Evolutionary conservation across 2,797 vertebrate genomes (phyloP).

Genomic region (Macroramphosus scolopax): DNA sequence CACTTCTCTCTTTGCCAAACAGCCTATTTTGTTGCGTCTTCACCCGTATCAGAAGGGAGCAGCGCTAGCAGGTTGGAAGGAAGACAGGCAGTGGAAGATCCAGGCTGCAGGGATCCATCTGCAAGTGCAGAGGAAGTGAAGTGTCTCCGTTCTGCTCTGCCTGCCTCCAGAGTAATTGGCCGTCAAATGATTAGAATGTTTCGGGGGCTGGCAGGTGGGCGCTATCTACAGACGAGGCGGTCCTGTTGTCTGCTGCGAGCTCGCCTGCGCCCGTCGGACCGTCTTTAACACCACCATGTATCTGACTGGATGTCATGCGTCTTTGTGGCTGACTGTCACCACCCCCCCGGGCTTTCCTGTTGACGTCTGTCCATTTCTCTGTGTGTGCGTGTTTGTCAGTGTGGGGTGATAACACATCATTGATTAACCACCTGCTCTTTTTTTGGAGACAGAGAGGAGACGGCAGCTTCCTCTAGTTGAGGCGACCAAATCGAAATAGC

Average conservation of each 20-base stretch:
- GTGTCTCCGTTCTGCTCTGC: conserved; percentile 68
- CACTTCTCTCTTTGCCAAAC: conserved; percentile 17
- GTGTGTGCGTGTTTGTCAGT: conserved; percentile 19
- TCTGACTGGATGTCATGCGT: conserved; percentile 3
- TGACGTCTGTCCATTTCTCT: conserved; percentile 45
- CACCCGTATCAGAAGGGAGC: not conserved
- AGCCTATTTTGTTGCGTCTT: too few relatives aligned
- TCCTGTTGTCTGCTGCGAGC: conserved; percentile 27
- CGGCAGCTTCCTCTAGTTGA: conserved; percentile 37
- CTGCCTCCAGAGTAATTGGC: conserved; percentile 69
- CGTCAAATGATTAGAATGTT: conserved; percentile 72
- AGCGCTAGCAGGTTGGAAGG: conserved; percentile 33
- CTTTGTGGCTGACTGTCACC: not conserved
- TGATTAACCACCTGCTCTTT: conserved; percentile 69
- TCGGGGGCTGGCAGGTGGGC: conserved; percentile 59
- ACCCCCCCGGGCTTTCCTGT: conserved; percentile 8
- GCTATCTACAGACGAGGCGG: conserved; percentile 50
- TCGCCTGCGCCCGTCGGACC: conserved; percentile 19
- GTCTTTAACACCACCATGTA: conserved; percentile 34
- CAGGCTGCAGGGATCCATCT: conserved; percentile 60
- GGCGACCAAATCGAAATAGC: conserved; percentile 46
- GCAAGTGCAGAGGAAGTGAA: conserved; percentile 50
- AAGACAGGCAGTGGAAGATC: conserved; percentile 40
- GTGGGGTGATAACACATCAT: conserved; percentile 57
- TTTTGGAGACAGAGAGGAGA: conserved; percentile 52